Conservation (phyloP, 2,113 vertebrate genomes). For the Panthera leo region DNA sequence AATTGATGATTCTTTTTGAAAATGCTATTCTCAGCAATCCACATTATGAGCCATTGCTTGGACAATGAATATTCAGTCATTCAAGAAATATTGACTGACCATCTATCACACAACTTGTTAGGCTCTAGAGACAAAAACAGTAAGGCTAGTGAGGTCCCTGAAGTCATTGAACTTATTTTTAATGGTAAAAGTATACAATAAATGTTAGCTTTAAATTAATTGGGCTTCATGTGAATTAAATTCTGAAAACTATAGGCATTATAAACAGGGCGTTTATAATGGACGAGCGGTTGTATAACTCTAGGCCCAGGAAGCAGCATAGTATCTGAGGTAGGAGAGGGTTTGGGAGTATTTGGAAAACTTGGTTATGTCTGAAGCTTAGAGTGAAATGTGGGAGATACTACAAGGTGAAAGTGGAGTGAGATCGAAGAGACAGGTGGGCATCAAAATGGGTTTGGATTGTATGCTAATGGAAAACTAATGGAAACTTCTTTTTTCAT, state of each 20-base stretch:
- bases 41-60: not conserved
- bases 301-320: not conserved
- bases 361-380: not conserved
- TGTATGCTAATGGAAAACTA: not conserved
- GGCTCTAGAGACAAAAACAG: not conserved
- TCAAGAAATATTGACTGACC: not conserved
- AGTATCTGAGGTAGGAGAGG: not conserved
- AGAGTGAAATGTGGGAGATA: not conserved
- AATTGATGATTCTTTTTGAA: not conserved
- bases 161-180: not conserved
- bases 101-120: not conserved
- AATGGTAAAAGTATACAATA: not conserved
- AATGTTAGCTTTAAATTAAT: not conserved
- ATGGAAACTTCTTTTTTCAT: too few species aligned
- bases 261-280: not conserved
- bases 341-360: not conserved
- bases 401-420: not conserved
- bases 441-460: not conserved
- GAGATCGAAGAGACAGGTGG: not conserved
- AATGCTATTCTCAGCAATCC: not conserved
- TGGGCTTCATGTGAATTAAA: not conserved
- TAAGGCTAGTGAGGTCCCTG: not conserved
- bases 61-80: not conserved
- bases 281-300: not conserved
- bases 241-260: not conserved